Conservation (phyloP, 2,113 vertebrate genomes). For the Melanostigma gelatinosum region DNA sequence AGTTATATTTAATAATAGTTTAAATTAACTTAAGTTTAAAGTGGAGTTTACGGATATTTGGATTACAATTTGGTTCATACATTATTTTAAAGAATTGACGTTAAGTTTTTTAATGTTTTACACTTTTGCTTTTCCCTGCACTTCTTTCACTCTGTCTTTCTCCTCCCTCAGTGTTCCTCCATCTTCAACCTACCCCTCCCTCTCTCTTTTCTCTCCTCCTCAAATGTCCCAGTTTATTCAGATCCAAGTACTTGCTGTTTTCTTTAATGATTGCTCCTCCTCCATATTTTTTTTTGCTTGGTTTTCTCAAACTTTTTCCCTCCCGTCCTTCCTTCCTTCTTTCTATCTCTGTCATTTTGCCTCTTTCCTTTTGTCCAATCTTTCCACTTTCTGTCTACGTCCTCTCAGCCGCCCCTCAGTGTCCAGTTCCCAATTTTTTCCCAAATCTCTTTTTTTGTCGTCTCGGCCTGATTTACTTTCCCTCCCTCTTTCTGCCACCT, state of each 20-base stretch:
- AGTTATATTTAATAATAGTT: background rate
- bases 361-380: constrained; percentile 6
- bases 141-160: background rate
- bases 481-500: background rate
- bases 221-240: constrained; percentile 17
- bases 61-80: background rate
- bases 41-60: background rate
- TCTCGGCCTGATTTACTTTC: background rate
- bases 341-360: constrained; percentile 7
- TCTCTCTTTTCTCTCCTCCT: constrained; percentile 20
- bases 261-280: background rate
- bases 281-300: background rate
- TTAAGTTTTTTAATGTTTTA: background rate
- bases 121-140: background rate
- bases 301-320: background rate
- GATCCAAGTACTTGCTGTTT: background rate
- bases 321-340: constrained; percentile 11
- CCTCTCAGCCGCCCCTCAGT: background rate
- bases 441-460: background rate
- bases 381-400: constrained; percentile 17
- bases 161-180: constrained; percentile 12
- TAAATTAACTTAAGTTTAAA: background rate
- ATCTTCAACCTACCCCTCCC: constrained; percentile 7
- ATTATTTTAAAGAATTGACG: background rate
- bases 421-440: background rate